Evolutionary conservation across 2,888 invertebrate genomes (phyloP), one percentile per base, ranked within the genome.

Genomic region (Sisyra terminalis): DNA sequence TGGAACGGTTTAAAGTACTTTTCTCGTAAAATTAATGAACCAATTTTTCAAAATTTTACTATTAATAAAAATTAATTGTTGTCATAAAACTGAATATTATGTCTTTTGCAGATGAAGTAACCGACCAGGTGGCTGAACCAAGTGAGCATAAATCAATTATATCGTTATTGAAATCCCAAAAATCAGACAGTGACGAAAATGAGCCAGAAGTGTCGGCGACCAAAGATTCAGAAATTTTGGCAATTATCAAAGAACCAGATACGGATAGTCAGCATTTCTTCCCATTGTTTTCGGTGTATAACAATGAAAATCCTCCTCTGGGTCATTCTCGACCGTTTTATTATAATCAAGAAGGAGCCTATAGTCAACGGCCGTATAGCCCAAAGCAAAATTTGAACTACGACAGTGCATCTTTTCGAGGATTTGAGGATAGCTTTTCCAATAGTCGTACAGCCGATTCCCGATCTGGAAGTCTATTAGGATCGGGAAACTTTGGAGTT

Each of bases 401-500:
- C 11, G 47, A 46, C 43, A 69, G 65, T 51, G 66, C 63, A 24
- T 59, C 61, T 32, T 34, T 32, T 11, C 18, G 34, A 5, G 30
- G 41, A 17, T 34, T 34, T 24, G 30, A 32, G 10, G 40, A 29
- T 18, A 29, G 34, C 10, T 32, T 30, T 13, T 32, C 15, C 5
- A 29, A 13, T 30, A 29, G 14, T 9, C 14, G 39, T 7, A 39
- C 8, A 13, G n/a, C 32, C 13, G 29, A 30, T 9, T 31, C 30
- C 9, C 13, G 29, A 31, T 15, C 30, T 2, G 34, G 15, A n/a
- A 18, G 75, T 36, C 67, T 86, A 10, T 62, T 88, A 4, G 78
- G 88, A 5, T 86, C 86, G 1, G 87, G 87, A 1, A 87, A 87
- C 59, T 88, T 88, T 53, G 86, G 86, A 1, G 85, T 89, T 1